Conservation (phyloP, 2,113 vertebrate species). For the Montifringilla adamsi region DNA sequence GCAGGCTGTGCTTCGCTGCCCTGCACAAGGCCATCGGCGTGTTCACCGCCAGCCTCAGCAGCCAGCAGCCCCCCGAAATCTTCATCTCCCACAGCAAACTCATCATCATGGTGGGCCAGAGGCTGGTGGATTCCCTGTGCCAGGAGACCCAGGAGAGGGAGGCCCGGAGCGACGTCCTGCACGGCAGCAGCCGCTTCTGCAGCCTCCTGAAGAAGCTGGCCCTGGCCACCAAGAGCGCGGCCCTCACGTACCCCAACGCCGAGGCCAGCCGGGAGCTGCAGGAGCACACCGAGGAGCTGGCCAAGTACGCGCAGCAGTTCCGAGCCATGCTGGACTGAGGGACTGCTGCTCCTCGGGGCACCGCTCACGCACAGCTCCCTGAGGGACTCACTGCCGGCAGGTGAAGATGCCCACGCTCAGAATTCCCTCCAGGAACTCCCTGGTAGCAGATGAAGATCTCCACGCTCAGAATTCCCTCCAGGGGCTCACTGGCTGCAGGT, state of each 20-base stretch:
- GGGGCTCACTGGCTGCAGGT: no score
- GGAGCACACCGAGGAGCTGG: conserved; percentile 74
- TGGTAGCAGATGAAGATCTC: background rate
- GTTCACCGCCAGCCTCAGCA: conserved; percentile 75
- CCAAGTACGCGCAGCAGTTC: conserved; percentile 78
- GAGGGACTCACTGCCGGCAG: no score
- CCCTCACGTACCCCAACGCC: conserved; percentile 74
- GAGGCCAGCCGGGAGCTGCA: conserved; percentile 73
- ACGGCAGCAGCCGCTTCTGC: conserved; percentile 85
- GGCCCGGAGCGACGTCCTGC: conserved; percentile 74
- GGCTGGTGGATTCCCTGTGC: conserved; percentile 86
- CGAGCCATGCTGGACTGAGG: conserved; percentile 49
- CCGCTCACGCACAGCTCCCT: no score
- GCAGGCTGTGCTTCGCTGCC: conserved; percentile 86
- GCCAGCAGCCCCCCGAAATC: conserved; percentile 80
- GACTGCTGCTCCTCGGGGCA: background rate
- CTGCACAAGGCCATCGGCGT: conserved; percentile 85
- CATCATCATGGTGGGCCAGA: conserved; percentile 92
- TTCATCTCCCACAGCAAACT: conserved; percentile 92
- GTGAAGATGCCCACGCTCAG: rapidly evolving
- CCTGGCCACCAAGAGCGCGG: conserved; percentile 87
- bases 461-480: background rate
- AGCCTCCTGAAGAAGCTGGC: conserved; percentile 87
- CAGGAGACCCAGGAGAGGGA: conserved; percentile 76
- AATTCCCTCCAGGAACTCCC: background rate